These are phyloP conservation scores for Heliconius cydno DNA, from an alignment of 2,888 invertebrate species.

Conservation along the genomic window DNA sequence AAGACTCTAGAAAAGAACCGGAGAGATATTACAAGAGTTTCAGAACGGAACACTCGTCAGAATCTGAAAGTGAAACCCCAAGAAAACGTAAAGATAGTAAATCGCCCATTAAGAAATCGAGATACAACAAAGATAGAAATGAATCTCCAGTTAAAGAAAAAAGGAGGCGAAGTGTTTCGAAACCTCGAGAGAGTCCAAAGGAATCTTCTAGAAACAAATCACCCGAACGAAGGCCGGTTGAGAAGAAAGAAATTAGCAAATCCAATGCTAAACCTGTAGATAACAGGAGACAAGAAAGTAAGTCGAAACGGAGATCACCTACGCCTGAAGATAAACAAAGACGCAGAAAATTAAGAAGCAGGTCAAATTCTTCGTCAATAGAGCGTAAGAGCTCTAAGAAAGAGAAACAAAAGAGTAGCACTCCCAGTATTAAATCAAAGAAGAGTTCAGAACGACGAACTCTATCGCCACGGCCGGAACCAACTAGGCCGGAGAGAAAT, in stretches of 20 bases:
- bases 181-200: conserved; percentile 35
- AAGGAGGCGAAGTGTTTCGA: conserved; percentile 60
- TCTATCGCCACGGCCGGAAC: conserved; percentile 52
- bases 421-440: conserved; percentile 59
- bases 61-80: conserved; percentile 63
- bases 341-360: conserved; percentile 52
- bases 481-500: conserved; percentile 47
- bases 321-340: conserved; percentile 55
- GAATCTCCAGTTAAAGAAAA: conserved; percentile 56
- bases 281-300: conserved; percentile 56
- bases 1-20: conserved; percentile 49
- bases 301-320: conserved; percentile 57
- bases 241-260: conserved; percentile 63
- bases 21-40: conserved; percentile 62
- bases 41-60: conserved; percentile 59
- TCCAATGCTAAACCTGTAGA: conserved; percentile 56
- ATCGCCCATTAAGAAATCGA: conserved; percentile 55
- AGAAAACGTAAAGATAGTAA: conserved; percentile 56
- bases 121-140: conserved; percentile 58
- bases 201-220: conserved; percentile 55
- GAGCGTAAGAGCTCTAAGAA: conserved; percentile 58
- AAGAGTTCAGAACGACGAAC: conserved; percentile 55
- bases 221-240: conserved; percentile 48
- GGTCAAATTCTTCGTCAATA: conserved; percentile 63
- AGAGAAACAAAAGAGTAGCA: conserved; percentile 58